Conservation (phyloP, 1,140 invertebrate species). For the Melanaphis sacchari region DNA sequence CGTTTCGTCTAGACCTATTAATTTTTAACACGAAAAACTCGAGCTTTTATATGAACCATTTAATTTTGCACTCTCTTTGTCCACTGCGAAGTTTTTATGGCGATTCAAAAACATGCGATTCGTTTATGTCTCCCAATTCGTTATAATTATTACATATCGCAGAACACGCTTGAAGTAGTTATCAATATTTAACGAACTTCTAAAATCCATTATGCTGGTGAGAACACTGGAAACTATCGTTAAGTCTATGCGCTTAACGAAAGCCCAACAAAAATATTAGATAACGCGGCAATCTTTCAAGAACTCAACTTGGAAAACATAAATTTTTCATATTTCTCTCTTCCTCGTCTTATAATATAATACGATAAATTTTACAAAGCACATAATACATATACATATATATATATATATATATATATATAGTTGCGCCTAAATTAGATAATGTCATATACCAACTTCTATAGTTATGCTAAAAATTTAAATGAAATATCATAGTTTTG, state of each 20-base stretch:
- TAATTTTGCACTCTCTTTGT: not conserved
- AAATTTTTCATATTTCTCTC: not conserved
- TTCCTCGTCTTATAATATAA: not conserved
- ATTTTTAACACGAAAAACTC: not conserved
- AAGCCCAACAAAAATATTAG: not conserved
- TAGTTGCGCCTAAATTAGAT: not conserved
- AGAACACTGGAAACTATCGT: not conserved
- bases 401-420: not conserved
- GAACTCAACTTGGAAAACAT: not conserved
- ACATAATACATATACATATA: not conserved
- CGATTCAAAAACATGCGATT: not conserved
- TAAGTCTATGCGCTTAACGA: not conserved
- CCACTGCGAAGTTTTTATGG: not conserved
- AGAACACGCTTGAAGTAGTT: not conserved
- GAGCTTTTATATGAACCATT: not conserved
- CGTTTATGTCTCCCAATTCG: not conserved
- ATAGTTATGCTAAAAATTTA: not conserved
- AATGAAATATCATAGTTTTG: not conserved
- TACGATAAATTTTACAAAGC: not conserved
- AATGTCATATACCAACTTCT: not conserved
- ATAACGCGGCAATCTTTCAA: not conserved
- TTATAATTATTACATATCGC: not conserved
- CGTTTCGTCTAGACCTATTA: not conserved
- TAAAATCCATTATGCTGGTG: not conserved
- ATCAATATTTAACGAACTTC: slow-evolving; percentile 29